These are phyloP conservation scores for Aphelenchoides bicaudatus DNA, from an alignment of 2,888 invertebrate genomes.

Conservation along the genomic window DNA sequence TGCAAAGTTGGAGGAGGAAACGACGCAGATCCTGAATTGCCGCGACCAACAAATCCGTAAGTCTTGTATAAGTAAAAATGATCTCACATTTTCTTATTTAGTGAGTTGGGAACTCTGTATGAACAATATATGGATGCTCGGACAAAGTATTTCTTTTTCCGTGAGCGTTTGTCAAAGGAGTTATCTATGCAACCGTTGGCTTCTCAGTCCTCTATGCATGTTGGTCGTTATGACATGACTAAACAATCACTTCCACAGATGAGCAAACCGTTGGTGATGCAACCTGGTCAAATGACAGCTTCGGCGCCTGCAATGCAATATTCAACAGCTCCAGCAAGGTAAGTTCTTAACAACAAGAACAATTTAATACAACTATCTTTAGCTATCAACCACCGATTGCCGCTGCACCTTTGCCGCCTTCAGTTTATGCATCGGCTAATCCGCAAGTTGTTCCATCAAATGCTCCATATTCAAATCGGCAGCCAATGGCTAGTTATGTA, in stretches of 20 bases:
- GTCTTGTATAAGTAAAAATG: constrained; percentile 16
- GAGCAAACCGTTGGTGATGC: background rate
- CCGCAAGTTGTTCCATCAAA: constrained; percentile 2
- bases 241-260: background rate
- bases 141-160: constrained; percentile 53
- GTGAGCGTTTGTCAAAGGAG: constrained; percentile 56
- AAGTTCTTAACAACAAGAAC: too few relatives aligned
- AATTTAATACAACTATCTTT: background rate
- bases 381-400: background rate
- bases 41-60: constrained; percentile 49
- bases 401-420: background rate
- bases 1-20: constrained; percentile 28
- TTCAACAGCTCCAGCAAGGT: background rate
- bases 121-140: constrained; percentile 54
- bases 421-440: constrained; percentile 3
- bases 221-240: constrained; percentile 20
- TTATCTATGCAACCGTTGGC: constrained; percentile 32
- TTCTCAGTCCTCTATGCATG: constrained; percentile 20
- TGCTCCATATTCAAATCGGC: too few relatives aligned
- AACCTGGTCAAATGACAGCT: too few relatives aligned
- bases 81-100: constrained; percentile 29
- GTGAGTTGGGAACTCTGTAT: constrained; percentile 55
- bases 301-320: too few relatives aligned
- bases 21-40: constrained; percentile 45
- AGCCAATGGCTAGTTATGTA: background rate